Evolutionary conservation across 2,113 vertebrate genomes (phyloP), one percentile per base, ranked within the genome.

Genomic region (Anhinga rufa): DNA sequence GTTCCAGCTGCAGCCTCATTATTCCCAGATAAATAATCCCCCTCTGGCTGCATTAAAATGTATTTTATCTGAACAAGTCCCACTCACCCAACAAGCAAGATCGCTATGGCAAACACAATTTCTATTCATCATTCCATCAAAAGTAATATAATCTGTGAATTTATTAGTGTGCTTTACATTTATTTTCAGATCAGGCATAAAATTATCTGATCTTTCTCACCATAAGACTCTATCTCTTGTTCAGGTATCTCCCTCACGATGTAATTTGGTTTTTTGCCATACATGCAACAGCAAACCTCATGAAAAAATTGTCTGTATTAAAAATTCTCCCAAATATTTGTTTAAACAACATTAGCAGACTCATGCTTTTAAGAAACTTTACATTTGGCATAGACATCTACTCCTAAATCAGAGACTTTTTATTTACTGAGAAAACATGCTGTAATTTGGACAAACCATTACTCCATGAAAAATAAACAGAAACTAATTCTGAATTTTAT

Each of bases 1-100:
- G 65, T 83, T 84, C 86, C 88, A 83, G 58, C 40, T 74, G 86
- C 88, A 85, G 85, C 86, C 72, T 93, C 68, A 12, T 91, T 80
- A 91, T 86, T 93, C 91, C 83, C 86, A 94, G 25, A 94, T 62
- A 92, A 92, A 93, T 60, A 86, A 91, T 58, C 71, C 46, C 91
- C 80, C 55, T 38, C 77, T 15, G 69, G 95, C 64, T 92, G 44
- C 34, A 79, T 86, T 76, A 57, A 87, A 96, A 85, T 72, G 66
- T 36, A 40, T 57, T 69, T 92, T 84, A 95, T 87, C 91, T 94
- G 66, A 81, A 87, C 89, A 72, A 80, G 77, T 40, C 77, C 91
- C 72, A 60, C 80, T 87, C 61, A 71, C 65, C 74, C 90, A 88
- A 87, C 60, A 40, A 85, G 86, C 69, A 48, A 76, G 65, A 88